Percentiles rank a stretch among this genome's conserved stretches.
These are phyloP conservation scores for Leucophenga montana DNA, from an alignment of 2,888 invertebrate species.

Conservation along the genomic window DNA sequence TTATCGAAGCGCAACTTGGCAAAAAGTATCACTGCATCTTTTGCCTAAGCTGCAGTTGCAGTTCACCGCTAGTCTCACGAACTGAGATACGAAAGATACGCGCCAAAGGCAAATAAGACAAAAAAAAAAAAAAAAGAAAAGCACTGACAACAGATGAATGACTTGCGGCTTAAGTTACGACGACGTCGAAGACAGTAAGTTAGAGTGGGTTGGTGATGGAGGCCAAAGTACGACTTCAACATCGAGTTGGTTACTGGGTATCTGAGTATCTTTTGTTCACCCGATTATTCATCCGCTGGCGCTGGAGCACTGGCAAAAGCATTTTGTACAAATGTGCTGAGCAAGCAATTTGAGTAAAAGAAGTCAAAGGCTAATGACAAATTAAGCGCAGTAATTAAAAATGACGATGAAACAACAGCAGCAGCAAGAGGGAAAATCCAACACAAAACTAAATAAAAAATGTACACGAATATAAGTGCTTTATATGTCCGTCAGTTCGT, in stretches of 20 bases:
- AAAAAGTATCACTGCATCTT: neutral
- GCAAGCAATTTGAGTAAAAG: constrained; percentile 8
- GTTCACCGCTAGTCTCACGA: constrained; percentile 24
- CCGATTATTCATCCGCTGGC: neutral
- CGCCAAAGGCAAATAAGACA: constrained; percentile 29
- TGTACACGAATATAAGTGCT: constrained; percentile 11
- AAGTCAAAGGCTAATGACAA: constrained; percentile 63
- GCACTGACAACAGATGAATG: constrained; percentile 46
- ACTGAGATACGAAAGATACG: constrained; percentile 34
- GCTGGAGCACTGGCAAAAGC: neutral
- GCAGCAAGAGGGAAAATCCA: constrained; percentile 26
- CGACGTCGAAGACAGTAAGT: neutral
- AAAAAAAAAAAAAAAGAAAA: constrained; percentile 25
- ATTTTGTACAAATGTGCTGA: constrained; percentile 4
- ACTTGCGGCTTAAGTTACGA: constrained; percentile 34
- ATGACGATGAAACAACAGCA: constrained; percentile 6
- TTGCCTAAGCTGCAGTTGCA: constrained; percentile 1
- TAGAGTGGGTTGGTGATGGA: neutral
- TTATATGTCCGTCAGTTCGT: neutral
- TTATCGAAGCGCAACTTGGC: constrained; percentile 21
- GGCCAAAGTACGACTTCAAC: neutral
- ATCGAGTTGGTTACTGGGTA: no score
- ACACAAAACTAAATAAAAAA: constrained; percentile 9
- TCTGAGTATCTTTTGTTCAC: neutral
- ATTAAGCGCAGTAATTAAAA: constrained; percentile 62